Conservation (phyloP, 2,113 vertebrate species). For the Laticauda colubrina region DNA sequence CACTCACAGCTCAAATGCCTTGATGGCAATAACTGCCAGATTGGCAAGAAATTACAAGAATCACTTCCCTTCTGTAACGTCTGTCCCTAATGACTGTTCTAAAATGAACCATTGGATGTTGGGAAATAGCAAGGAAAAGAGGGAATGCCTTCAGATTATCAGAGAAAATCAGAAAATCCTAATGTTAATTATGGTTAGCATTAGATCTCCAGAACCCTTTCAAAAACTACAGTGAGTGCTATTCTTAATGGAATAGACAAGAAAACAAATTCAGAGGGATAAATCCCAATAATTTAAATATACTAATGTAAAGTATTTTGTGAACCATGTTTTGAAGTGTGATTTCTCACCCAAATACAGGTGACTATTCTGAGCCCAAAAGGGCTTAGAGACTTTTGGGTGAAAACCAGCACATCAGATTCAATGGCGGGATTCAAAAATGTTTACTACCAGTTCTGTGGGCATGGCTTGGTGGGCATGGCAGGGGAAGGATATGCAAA, state of each 20-base stretch:
- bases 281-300: not conserved
- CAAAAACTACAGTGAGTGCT: not conserved
- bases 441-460: too few species aligned
- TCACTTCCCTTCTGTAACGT: not conserved
- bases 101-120: not conserved
- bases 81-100: not conserved
- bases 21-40: constrained; percentile 52
- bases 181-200: not conserved
- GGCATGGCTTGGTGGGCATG: too few species aligned
- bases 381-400: not conserved
- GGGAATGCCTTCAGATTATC: not conserved
- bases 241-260: not conserved
- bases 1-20: constrained; percentile 49
- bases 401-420: not conserved
- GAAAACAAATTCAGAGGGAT: not conserved
- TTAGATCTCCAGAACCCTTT: not conserved
- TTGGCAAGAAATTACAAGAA: constrained; percentile 48
- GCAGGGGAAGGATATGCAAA: too few species aligned
- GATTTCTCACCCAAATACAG: not conserved
- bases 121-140: not conserved
- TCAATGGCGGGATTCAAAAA: too few species aligned
- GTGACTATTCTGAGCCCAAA: not conserved
- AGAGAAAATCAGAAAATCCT: not conserved
- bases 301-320: not conserved
- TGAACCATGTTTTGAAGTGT: not conserved